Evolutionary conservation across 2,113 vertebrate genomes (phyloP).

Genomic region (Penelope pileata): DNA sequence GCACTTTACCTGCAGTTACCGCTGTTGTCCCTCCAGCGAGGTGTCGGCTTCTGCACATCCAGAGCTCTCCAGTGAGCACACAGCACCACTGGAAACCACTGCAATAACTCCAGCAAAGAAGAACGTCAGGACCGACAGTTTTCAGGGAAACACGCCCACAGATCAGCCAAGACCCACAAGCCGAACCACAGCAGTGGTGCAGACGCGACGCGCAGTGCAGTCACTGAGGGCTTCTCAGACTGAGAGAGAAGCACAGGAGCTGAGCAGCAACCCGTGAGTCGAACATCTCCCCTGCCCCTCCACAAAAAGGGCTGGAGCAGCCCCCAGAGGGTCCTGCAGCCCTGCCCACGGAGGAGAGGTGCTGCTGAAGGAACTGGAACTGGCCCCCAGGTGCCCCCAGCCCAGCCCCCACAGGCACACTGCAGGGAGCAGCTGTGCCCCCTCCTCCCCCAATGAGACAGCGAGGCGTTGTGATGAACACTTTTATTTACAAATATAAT

Average conservation of each 20-base stretch:
- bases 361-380: too few relatives aligned
- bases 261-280: background rate
- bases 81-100: accelerated
- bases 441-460: conserved; percentile 74
- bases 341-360: background rate
- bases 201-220: too few relatives aligned
- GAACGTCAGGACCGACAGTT: accelerated
- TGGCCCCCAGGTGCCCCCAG: too few relatives aligned
- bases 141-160: background rate
- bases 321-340: background rate
- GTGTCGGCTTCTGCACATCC: too few relatives aligned
- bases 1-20: too few relatives aligned
- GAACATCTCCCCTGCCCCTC: too few relatives aligned
- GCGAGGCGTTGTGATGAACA: conserved; percentile 88
- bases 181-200: too few relatives aligned
- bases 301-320: background rate
- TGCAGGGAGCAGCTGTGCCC: too few relatives aligned
- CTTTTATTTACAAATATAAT: conserved; percentile 99
- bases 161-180: accelerated
- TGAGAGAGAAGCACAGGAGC: background rate
- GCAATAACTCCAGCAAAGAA: background rate
- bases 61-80: background rate
- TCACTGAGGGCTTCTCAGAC: accelerated
- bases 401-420: too few relatives aligned
- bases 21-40: too few relatives aligned